Percentiles rank a stretch among this genome's conserved stretches.
phyloP scores from a whole-genome alignment of 2,888 invertebrate genomes.

The Philereme vetulata region DNA sequence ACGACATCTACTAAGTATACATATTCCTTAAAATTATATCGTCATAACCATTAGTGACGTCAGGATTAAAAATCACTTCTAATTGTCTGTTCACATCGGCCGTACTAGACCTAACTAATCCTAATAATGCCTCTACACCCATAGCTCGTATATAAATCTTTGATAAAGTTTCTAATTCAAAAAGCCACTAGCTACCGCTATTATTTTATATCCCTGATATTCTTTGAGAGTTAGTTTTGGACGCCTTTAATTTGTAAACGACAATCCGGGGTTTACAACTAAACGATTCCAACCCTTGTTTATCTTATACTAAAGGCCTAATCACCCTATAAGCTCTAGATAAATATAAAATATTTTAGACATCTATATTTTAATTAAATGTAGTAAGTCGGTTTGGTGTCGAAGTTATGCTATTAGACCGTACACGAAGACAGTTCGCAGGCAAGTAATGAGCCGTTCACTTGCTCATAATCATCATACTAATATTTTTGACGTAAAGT shows the following conservation, averaged over 20 bases:
- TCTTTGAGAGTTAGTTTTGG: conserved; percentile 46
- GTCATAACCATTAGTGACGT: background rate
- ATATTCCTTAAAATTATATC: conserved; percentile 4
- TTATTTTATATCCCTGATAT: conserved; percentile 68
- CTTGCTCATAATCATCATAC: no score
- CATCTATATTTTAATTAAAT: conserved; percentile 59
- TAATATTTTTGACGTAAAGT: no score
- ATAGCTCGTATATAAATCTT: conserved; percentile 74
- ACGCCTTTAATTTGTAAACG: conserved; percentile 29
- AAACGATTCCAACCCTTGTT: conserved; percentile 21
- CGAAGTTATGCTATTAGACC: conserved; percentile 56
- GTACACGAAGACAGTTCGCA: no score
- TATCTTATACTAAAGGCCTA: conserved; percentile 65
- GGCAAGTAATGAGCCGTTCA: no score
- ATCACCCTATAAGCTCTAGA: conserved; percentile 81
- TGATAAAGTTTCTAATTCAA: conserved; percentile 67
- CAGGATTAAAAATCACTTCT: background rate
- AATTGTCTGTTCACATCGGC: conserved; percentile 19
- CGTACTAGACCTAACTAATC: conserved; percentile 43
- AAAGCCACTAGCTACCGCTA: conserved; percentile 70
- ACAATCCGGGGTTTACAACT: conserved; percentile 12
- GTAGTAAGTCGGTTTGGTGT: conserved; percentile 71
- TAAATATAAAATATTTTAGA: conserved; percentile 78
- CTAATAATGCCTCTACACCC: conserved; percentile 55
- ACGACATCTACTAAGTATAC: background rate